phyloP scores from a whole-genome alignment of 2,797 vertebrate species.

The Myotis planiceps region DNA sequence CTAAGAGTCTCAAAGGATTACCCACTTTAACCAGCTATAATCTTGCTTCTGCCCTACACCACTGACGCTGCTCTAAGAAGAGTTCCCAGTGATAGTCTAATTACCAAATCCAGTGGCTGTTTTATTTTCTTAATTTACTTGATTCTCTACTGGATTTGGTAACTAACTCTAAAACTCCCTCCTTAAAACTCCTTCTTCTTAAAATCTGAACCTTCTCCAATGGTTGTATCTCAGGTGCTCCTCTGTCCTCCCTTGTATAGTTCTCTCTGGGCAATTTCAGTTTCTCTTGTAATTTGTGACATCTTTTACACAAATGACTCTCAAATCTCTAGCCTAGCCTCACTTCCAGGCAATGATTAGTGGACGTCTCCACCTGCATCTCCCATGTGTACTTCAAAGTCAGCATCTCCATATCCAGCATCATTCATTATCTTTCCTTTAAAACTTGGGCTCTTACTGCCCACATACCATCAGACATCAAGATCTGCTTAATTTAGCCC shows the following conservation, averaged over 20 bases:
- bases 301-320: not conserved
- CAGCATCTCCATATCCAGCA: not conserved
- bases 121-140: conserved; percentile 37
- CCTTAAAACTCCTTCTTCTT: not conserved
- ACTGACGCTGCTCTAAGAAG: not conserved
- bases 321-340: not conserved
- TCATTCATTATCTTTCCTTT: not conserved
- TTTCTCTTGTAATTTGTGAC: not conserved
- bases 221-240: not conserved
- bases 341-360: not conserved
- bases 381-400: not conserved
- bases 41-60: not conserved
- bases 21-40: not conserved
- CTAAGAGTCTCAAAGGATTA: conserved; percentile 39
- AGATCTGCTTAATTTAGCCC: not conserved
- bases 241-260: not conserved
- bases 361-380: not conserved
- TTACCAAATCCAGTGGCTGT: not conserved
- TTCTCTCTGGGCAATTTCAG: not conserved
- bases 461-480: not conserved
- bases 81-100: not conserved
- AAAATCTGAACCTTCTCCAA: not conserved
- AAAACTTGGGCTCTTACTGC: not conserved
- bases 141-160: not conserved
- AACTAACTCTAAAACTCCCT: not conserved